Evolutionary conservation across 53 echinoderm and acorn worm genomes (phyloP).

Genomic region (Henricia sp.): DNA sequence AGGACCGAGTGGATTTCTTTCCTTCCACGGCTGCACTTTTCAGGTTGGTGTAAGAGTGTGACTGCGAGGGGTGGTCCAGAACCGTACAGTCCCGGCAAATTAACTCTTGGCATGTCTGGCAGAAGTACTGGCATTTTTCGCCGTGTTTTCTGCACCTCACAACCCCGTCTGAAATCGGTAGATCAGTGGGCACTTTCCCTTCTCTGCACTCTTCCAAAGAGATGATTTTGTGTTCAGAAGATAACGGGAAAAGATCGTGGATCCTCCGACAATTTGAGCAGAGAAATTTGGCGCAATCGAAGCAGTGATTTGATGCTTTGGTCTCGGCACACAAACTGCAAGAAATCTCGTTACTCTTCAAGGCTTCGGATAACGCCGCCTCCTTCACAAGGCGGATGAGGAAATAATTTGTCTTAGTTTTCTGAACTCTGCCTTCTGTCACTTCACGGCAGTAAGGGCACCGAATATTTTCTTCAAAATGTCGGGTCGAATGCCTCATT

Average conservation of each 20-base stretch:
- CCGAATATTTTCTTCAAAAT: not conserved
- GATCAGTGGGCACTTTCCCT: not conserved
- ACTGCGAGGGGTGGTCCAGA: not conserved
- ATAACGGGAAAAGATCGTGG: conserved; percentile 7
- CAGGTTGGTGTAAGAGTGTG: conserved; percentile 12
- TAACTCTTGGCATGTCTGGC: conserved; percentile 17
- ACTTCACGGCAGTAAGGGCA: conserved; percentile 20
- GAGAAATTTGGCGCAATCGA: conserved; percentile 44
- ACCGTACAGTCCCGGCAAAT: conserved; percentile 27
- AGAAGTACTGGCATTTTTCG: conserved; percentile 24
- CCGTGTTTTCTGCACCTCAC: conserved; percentile 3
- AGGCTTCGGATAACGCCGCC: not conserved
- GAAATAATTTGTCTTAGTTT: conserved; percentile 12
- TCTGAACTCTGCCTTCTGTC: not conserved
- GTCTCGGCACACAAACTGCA: not conserved
- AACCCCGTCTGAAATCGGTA: too few species aligned
- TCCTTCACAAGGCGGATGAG: conserved; percentile 28
- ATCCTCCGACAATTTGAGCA: conserved; percentile 17
- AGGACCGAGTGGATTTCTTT: not conserved
- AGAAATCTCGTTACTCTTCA: not conserved
- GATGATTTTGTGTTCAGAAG: not conserved
- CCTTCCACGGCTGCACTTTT: not conserved
- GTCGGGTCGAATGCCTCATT: not conserved
- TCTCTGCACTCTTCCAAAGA: conserved; percentile 41
- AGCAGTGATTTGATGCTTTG: conserved; percentile 14